These are phyloP conservation scores for Pangasius djambal DNA, from an alignment of 2,797 vertebrate species.

Conservation along the genomic window DNA sequence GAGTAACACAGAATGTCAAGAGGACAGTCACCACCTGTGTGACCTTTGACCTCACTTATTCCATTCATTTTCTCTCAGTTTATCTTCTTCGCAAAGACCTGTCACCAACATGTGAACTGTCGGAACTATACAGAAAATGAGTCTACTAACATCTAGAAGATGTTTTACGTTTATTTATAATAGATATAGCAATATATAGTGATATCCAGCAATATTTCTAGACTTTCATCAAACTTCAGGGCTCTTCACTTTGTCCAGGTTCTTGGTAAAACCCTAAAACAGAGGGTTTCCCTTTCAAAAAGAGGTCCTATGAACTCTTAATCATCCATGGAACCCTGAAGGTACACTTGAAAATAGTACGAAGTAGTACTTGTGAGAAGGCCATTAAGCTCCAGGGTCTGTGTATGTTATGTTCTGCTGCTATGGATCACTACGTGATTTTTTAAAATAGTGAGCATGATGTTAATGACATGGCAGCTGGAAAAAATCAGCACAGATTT, in stretches of 20 bases:
- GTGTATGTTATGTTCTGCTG: neutral
- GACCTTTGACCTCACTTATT: slow-evolving; percentile 1
- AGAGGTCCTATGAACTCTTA: neutral
- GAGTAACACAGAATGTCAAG: neutral
- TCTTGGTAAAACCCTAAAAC: neutral
- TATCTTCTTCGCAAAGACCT: neutral
- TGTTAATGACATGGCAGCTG: neutral
- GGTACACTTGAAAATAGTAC: neutral
- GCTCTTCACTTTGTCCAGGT: neutral
- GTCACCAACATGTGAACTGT: neutral
- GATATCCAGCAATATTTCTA: neutral
- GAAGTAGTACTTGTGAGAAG: neutral
- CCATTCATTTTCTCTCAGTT: neutral
- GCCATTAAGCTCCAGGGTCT: neutral
- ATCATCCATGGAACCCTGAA: no score
- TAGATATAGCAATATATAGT: neutral
- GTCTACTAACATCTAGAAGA: neutral
- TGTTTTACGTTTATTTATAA: neutral
- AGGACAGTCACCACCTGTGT: neutral
- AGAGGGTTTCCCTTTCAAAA: neutral
- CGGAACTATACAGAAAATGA: neutral
- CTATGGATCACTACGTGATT: neutral
- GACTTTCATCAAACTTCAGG: neutral
- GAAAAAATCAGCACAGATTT: neutral
- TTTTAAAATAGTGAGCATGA: neutral